Base-by-base conservation (phyloP, 2,797 vertebrate species). In the Craterocephalus amniculus region DNA sequence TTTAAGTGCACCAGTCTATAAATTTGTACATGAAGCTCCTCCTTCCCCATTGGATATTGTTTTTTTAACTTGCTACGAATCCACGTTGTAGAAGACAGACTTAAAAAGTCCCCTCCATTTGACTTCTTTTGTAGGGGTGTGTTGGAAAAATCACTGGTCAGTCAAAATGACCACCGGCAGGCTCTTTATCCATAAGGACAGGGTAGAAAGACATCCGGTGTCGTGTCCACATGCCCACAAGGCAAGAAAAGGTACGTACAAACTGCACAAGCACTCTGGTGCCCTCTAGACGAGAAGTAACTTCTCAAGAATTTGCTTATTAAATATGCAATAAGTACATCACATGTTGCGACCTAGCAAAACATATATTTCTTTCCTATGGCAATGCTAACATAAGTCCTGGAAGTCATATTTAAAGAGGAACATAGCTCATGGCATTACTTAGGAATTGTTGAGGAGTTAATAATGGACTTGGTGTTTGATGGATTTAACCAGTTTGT, bases 41-140 rank as follows among this genome's bases (percentile, higher is more conserved):
- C 38, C 29, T 3, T 13, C 36, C 67, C 45, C 32, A 55, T 2
- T 73, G 43, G 62, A 70, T 60, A 7, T 43, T 64, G 58, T 74
- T 73, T 14, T 59, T 74, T 60, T 26, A 63, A 40, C 38, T 76
- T 70, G 58, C 56, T 1, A 38, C 57, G 35, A 54, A 58, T 68
- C 40, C 70, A 64, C 40, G 13, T 43, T 43, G 40, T 45, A 45
- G 57, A 75, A 80, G 22, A 68, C 60, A 77, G 51, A 70, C 26
- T 82, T 76, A 74, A 87, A 84, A 80, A 32, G 45, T 67, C 75
- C 69, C 78, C 71, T 83, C 72, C 74, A 80, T 90, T 87, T 91
- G 82, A 73, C 84, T 86, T 88, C 31, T 85, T 90, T 87, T 88
- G n/a, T 90, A 87, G 80, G 85, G 49, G 68, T 84, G 64, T 84